A percentile compares a stretch with the other conserved stretches of the same genome.
phyloP scores from a whole-genome alignment of 1,140 invertebrate species.

The Meloidogyne hapla region DNA sequence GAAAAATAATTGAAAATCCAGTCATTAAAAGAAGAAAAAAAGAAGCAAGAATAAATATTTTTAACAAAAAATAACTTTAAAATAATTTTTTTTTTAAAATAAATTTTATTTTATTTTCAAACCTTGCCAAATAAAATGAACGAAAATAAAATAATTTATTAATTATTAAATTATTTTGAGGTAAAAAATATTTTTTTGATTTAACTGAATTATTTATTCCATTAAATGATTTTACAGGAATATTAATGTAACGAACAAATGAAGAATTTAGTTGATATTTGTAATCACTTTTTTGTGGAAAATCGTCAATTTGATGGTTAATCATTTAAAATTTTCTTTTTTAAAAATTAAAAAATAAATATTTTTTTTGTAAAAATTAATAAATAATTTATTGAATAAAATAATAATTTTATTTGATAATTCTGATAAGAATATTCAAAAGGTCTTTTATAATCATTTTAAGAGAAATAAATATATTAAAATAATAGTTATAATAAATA shows the following conservation, averaged over 20 bases:
- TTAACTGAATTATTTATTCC: neutral
- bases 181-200: neutral
- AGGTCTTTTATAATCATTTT: too few relatives aligned
- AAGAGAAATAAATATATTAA: too few relatives aligned
- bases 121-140: neutral
- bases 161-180: neutral
- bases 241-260: neutral
- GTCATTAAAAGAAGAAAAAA: neutral
- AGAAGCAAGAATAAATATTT: neutral
- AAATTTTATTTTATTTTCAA: neutral
- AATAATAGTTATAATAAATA: too few relatives aligned
- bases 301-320: neutral
- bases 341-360: too few relatives aligned
- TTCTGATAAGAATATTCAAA: too few relatives aligned
- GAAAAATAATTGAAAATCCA: neutral
- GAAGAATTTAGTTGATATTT: neutral
- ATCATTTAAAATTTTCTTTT: neutral
- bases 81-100: neutral
- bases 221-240: neutral
- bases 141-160: neutral
- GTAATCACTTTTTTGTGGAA: neutral
- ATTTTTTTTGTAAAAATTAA: too few relatives aligned
- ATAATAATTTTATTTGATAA: too few relatives aligned
- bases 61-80: neutral
- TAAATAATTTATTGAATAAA: too few relatives aligned